Conservation (phyloP, 2,797 vertebrate genomes). For the Iguana delicatissima region DNA sequence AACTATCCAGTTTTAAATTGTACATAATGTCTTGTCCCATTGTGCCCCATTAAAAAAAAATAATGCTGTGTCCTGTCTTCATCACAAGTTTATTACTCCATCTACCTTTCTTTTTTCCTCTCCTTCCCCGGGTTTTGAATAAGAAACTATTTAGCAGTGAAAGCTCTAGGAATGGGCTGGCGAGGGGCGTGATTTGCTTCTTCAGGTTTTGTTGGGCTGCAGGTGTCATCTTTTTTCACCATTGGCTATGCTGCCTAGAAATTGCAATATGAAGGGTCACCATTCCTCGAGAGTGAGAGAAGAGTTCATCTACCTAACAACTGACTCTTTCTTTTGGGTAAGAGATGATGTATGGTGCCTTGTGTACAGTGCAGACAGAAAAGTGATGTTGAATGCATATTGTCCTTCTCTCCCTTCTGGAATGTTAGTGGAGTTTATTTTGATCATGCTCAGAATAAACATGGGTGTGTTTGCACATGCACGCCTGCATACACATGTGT, state of each 20-base stretch:
- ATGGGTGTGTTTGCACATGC: too few species aligned
- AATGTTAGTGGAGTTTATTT: background rate
- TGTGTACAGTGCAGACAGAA: background rate
- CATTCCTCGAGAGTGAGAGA: background rate
- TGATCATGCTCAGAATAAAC: background rate
- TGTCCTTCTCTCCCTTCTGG: background rate
- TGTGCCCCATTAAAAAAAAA: background rate
- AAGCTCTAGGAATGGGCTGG: background rate
- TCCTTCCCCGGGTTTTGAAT: background rate
- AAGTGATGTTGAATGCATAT: background rate
- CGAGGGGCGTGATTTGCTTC: too few species aligned
- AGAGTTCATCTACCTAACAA: background rate
- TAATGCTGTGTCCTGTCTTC: too few species aligned
- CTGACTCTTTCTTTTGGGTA: background rate
- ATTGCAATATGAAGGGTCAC: background rate
- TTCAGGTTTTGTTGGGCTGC: too few species aligned
- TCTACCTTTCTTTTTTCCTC: background rate
- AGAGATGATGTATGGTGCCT: background rate
- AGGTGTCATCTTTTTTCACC: too few species aligned
- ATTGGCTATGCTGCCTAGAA: too few species aligned
- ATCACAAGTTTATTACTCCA: background rate
- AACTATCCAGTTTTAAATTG: background rate
- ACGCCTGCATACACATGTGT: background rate
- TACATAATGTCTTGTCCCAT: background rate
- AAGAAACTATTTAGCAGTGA: background rate